These are phyloP conservation scores for Myripristis murdjan DNA, from an alignment of 2,797 vertebrate genomes.

Conservation along the genomic window DNA sequence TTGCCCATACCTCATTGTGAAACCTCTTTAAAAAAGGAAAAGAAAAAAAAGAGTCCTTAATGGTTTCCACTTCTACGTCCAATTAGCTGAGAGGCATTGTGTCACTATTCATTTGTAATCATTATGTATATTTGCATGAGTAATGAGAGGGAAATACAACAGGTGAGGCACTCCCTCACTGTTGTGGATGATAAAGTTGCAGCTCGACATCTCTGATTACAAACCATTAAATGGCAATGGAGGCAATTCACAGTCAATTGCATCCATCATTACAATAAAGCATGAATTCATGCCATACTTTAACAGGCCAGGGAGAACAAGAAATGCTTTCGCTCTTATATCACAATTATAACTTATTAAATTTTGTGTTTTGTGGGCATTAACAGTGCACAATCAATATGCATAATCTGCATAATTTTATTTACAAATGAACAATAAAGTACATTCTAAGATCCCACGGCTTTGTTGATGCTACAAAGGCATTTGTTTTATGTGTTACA, in stretches of 20 bases:
- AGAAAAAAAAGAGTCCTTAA: slow-evolving; percentile 26
- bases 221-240: slow-evolving; percentile 72
- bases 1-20: neutral
- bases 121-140: slow-evolving; percentile 72
- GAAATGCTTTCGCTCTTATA: slow-evolving; percentile 12
- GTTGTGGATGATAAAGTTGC: slow-evolving; percentile 72
- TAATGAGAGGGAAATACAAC: slow-evolving; percentile 69
- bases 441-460: neutral
- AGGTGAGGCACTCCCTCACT: slow-evolving; percentile 67
- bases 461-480: slow-evolving; percentile 7
- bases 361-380: slow-evolving; percentile 21
- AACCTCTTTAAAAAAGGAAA: slow-evolving; percentile 1
- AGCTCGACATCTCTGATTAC: slow-evolving; percentile 70
- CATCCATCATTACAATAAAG: slow-evolving; percentile 59
- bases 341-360: slow-evolving; percentile 3
- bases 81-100: slow-evolving; percentile 61
- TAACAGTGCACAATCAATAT: slow-evolving; percentile 7
- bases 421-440: slow-evolving; percentile 10
- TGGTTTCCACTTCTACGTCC: slow-evolving; percentile 48
- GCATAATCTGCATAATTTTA: slow-evolving; percentile 4
- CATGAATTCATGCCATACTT: slow-evolving; percentile 27
- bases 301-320: neutral
- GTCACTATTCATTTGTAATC: slow-evolving; percentile 73
- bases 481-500: slow-evolving; percentile 12
- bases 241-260: slow-evolving; percentile 52